phyloP scores from a whole-genome alignment of 2,113 vertebrate species.

The Illadopsis cleaveri region DNA sequence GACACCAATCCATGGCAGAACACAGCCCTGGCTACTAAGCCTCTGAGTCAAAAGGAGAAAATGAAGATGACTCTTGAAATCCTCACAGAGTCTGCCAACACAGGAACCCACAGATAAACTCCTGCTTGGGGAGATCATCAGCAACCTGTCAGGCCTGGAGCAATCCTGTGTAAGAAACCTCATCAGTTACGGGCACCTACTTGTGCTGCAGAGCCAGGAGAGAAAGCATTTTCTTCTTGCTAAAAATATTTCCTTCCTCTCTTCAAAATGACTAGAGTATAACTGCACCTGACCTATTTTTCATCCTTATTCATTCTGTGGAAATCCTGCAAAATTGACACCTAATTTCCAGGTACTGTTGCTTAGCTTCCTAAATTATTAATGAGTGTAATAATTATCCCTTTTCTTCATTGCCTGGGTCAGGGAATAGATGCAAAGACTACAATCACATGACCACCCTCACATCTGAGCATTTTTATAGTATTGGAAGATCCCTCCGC shows the following conservation, averaged over 20 bases:
- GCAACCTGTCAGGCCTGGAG: background rate
- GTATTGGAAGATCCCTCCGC: background rate
- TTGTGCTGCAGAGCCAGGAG: background rate
- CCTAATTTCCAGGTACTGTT: constrained; percentile 47
- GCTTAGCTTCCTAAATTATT: constrained; percentile 48
- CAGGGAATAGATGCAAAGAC: background rate
- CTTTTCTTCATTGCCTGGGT: background rate
- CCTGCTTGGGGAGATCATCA: background rate
- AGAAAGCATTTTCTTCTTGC: background rate
- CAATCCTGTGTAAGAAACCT: background rate
- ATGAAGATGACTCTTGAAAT: background rate
- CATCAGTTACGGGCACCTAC: background rate
- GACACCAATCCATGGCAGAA: background rate
- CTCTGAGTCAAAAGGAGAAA: background rate
- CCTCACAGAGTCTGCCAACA: background rate
- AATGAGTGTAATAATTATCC: background rate
- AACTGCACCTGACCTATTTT: constrained; percentile 48
- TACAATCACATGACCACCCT: background rate
- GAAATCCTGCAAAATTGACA: constrained; percentile 35
- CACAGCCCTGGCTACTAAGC: background rate
- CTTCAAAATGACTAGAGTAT: background rate
- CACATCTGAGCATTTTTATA: fast-evolving
- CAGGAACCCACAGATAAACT: background rate
- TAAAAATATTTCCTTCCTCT: constrained; percentile 45
- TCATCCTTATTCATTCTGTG: background rate